Percentiles rank a stretch among this genome's conserved stretches.
Conservation (phyloP, 2,113 vertebrate genomes). For the mouse (Mus musculus) region DNA sequence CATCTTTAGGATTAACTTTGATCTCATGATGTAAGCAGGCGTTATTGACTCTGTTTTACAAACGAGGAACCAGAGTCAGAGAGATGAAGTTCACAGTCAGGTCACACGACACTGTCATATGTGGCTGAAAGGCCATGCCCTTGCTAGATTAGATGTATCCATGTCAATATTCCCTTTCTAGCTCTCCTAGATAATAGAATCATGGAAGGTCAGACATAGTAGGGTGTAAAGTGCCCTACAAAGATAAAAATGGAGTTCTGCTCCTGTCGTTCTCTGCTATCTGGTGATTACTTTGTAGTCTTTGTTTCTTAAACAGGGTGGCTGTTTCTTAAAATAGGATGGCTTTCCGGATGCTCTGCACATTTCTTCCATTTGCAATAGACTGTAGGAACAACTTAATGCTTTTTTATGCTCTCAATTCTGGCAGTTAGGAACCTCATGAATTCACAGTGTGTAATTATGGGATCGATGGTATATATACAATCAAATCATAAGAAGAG, state of each 20-base stretch:
- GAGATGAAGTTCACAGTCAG: neutral
- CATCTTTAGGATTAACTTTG: neutral
- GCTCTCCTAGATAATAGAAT: neutral
- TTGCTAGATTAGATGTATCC: neutral
- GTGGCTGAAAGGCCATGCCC: neutral
- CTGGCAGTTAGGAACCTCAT: neutral
- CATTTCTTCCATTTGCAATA: neutral
- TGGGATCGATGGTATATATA: neutral
- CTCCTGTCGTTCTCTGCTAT: neutral
- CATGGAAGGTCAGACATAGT: neutral
- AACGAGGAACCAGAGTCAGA: neutral
- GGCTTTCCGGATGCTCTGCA: neutral
- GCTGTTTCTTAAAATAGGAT: neutral
- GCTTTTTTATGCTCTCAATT: neutral
- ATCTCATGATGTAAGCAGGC: neutral
- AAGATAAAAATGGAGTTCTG: neutral
- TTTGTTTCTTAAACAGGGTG: neutral
- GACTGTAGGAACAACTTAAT: neutral
- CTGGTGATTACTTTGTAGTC: neutral
- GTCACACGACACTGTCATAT: neutral
- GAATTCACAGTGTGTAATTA: constrained; percentile 2
- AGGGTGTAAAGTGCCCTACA: neutral
- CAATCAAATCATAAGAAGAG: neutral
- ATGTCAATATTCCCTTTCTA: neutral
- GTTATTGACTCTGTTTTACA: constrained; percentile 13